phyloP scores from a whole-genome alignment of 64 coral and sea anemone species.

The Porites lutea region DNA sequence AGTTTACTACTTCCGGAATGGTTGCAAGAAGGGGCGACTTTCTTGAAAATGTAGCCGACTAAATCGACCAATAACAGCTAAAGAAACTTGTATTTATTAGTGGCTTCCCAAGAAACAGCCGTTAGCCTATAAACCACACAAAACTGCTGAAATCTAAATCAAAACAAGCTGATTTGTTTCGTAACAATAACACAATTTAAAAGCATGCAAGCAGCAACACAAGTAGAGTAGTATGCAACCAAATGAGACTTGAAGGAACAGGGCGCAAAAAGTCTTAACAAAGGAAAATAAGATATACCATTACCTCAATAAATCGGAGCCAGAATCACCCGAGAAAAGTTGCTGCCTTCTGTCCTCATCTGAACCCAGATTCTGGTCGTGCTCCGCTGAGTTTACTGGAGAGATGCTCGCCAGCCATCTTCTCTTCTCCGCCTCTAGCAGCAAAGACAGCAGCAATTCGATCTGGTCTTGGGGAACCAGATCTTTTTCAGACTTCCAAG shows the following conservation, averaged over 20 bases:
- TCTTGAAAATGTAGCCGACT: no score
- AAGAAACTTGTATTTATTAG: no score
- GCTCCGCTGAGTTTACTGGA: slow-evolving; percentile 19
- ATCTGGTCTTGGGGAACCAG: slow-evolving; percentile 54
- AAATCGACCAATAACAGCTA: no score
- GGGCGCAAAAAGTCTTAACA: background rate
- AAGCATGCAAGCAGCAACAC: no score
- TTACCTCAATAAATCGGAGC: slow-evolving; percentile 16
- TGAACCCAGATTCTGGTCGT: background rate
- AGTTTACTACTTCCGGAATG: no score
- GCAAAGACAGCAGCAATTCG: slow-evolving; percentile 29
- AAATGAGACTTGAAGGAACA: background rate
- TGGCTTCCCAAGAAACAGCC: no score
- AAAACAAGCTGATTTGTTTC: no score
- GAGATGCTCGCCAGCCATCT: slow-evolving; percentile 46
- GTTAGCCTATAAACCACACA: no score
- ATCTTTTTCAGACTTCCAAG: slow-evolving; percentile 37
- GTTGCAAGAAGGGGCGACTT: no score
- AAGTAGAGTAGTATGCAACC: background rate
- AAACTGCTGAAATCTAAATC: no score
- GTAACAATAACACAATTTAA: background rate
- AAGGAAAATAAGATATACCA: no score
- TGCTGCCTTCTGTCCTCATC: background rate
- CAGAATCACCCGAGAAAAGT: background rate
- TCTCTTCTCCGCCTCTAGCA: slow-evolving; percentile 50